phyloP scores from a whole-genome alignment of 2,888 invertebrate genomes.

The Anoncus sp. region DNA sequence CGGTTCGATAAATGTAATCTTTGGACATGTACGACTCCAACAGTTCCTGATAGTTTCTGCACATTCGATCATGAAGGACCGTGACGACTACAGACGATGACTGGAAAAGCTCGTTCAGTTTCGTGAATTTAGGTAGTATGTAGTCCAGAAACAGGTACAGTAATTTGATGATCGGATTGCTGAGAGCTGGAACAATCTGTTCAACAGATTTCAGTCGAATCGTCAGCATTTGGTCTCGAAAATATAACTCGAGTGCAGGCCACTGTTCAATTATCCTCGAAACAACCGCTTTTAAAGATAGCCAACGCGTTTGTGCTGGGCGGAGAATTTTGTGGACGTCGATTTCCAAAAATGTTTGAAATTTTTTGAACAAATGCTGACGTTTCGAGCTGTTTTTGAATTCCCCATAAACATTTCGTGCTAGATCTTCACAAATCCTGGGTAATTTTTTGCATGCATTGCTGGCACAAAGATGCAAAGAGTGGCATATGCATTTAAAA shows the following conservation, averaged over 20 bases:
- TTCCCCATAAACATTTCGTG: slow-evolving; percentile 70
- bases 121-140: slow-evolving; percentile 62
- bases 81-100: slow-evolving; percentile 38
- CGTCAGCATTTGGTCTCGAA: slow-evolving; percentile 62
- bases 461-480: too few species aligned
- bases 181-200: slow-evolving; percentile 58
- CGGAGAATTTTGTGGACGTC: slow-evolving; percentile 69
- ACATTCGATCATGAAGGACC: slow-evolving; percentile 9
- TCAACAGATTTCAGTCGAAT: slow-evolving; percentile 59
- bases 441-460: slow-evolving; percentile 17
- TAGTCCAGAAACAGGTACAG: slow-evolving; percentile 61
- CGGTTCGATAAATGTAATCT: slow-evolving; percentile 39
- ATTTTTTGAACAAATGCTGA: slow-evolving; percentile 59
- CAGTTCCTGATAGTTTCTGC: slow-evolving; percentile 45
- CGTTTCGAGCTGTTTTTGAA: slow-evolving; percentile 68
- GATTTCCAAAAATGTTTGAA: slow-evolving; percentile 67
- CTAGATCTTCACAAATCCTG: slow-evolving; percentile 53
- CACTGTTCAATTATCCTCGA: slow-evolving; percentile 73
- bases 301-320: slow-evolving; percentile 73
- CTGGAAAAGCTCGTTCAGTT: slow-evolving; percentile 62
- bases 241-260: slow-evolving; percentile 69
- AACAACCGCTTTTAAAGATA: slow-evolving; percentile 70
- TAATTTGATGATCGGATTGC: slow-evolving; percentile 63
- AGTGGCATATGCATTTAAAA: slow-evolving; percentile 27
- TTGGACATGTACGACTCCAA: slow-evolving; percentile 49